These are phyloP conservation scores for Loxodonta africana DNA, from an alignment of 2,113 vertebrate genomes.

Conservation along the genomic window DNA sequence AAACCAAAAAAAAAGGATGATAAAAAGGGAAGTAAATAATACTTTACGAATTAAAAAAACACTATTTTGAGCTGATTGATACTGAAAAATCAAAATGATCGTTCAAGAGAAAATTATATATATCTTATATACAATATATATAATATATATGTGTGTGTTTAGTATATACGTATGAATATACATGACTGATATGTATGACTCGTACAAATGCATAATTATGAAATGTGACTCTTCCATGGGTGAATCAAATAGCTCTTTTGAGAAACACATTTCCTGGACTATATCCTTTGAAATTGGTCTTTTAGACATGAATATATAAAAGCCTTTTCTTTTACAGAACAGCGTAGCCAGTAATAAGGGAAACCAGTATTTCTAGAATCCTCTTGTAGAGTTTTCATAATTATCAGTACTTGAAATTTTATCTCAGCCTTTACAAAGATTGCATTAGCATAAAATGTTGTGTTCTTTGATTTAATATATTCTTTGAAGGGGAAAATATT, in stretches of 20 bases:
- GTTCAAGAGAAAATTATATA: neutral
- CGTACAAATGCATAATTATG: neutral
- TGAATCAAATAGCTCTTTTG: neutral
- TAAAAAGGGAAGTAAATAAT: too few relatives aligned
- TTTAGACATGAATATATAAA: conserved; percentile 71
- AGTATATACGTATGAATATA: neutral
- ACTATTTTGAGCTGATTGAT: neutral
- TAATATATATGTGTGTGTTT: neutral
- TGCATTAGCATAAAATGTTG: conserved; percentile 90
- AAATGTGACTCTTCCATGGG: neutral
- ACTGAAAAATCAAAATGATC: conserved; percentile 27
- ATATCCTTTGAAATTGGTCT: neutral
- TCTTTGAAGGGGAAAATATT: conserved; percentile 87
- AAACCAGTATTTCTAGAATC: conserved; percentile 81
- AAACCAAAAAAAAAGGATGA: too few relatives aligned
- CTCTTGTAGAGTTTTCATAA: conserved; percentile 83
- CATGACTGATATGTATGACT: neutral
- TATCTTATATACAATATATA: too few relatives aligned
- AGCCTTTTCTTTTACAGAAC: conserved; percentile 13
- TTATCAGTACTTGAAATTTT: conserved; percentile 88
- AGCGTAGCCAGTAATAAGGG: conserved; percentile 48
- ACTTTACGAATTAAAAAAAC: too few relatives aligned
- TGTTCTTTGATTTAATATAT: conserved; percentile 89
- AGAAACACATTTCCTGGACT: conserved; percentile 53
- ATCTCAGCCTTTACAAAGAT: conserved; percentile 87